Conservation (phyloP, 2,113 vertebrate genomes). For the Formicarius rufipectus region DNA sequence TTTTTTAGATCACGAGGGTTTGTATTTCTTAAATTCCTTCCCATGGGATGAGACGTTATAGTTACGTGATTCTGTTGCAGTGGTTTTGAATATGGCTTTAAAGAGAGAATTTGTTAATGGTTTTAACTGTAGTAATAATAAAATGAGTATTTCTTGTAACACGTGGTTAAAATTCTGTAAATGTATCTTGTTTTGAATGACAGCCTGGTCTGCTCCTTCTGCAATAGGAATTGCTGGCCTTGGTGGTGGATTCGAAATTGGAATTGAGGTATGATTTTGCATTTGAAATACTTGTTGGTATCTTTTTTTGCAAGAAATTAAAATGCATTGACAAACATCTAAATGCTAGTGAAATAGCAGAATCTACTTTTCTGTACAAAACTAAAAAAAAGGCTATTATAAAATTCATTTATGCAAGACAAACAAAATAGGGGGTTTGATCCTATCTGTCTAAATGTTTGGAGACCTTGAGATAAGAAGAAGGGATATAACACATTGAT, state of each 20-base stretch:
- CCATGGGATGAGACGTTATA: not conserved
- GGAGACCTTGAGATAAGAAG: not conserved
- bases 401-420: not conserved
- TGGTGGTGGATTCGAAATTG: conserved; percentile 96
- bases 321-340: not conserved
- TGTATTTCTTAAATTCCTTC: not conserved
- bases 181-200: conserved; percentile 1
- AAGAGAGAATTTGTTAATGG: not conserved
- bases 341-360: not conserved
- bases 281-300: not conserved
- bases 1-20: not conserved
- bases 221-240: conserved; percentile 96
- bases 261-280: conserved; percentile 85
- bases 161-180: not conserved
- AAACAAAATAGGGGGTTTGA: not conserved
- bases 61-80: not conserved
- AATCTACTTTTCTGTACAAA: not conserved
- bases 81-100: not conserved
- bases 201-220: conserved; percentile 96
- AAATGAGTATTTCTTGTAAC: not conserved
- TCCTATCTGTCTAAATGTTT: not conserved
- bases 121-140: not conserved
- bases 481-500: not conserved
- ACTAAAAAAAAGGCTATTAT: not conserved
- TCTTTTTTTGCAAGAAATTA: conserved; percentile 17